Evolutionary conservation across 2,888 invertebrate species (phyloP).

Genomic region (Molorchus minor): DNA sequence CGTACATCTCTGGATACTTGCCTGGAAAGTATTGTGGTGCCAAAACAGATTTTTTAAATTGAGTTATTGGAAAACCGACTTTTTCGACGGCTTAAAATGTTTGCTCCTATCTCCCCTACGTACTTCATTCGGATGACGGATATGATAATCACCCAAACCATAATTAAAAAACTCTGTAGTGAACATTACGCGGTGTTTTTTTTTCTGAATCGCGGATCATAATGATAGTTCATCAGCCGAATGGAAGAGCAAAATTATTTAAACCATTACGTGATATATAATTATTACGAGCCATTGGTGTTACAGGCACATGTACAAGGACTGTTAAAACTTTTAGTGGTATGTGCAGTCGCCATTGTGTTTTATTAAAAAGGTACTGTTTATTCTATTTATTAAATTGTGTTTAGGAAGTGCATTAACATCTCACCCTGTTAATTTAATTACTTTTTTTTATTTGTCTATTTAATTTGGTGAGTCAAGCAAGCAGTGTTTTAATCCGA

Average conservation of each 20-base stretch:
- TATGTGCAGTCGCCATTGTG: conserved; percentile 4
- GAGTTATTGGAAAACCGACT: too few relatives aligned
- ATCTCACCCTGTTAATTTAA: conserved; percentile 7
- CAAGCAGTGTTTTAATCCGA: conserved; percentile 18
- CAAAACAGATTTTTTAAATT: too few relatives aligned
- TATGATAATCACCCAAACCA: conserved; percentile 23
- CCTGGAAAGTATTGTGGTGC: too few relatives aligned
- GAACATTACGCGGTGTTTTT: conserved; percentile 26
- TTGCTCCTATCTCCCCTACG: conserved; percentile 26
- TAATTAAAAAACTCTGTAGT: conserved; percentile 27
- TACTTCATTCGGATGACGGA: conserved; percentile 5
- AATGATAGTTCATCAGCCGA: conserved; percentile 20
- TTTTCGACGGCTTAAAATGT: too few relatives aligned
- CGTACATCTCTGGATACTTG: too few relatives aligned
- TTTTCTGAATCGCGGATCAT: conserved; percentile 27
- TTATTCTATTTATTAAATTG: conserved; percentile 9
- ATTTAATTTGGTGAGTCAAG: conserved; percentile 7
- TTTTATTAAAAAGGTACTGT: conserved; percentile 8
- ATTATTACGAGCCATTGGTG: conserved; percentile 4
- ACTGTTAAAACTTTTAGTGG: conserved; percentile 8
- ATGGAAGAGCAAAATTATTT: conserved; percentile 6
- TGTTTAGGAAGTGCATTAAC: background rate
- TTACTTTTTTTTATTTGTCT: conserved; percentile 10
- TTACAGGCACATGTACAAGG: conserved; percentile 2
- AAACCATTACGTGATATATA: conserved; percentile 4